Percentiles rank a stretch among this genome's conserved stretches.
These are phyloP conservation scores for Oceanites oceanicus DNA, from an alignment of 2,113 vertebrate species.

Conservation along the genomic window DNA sequence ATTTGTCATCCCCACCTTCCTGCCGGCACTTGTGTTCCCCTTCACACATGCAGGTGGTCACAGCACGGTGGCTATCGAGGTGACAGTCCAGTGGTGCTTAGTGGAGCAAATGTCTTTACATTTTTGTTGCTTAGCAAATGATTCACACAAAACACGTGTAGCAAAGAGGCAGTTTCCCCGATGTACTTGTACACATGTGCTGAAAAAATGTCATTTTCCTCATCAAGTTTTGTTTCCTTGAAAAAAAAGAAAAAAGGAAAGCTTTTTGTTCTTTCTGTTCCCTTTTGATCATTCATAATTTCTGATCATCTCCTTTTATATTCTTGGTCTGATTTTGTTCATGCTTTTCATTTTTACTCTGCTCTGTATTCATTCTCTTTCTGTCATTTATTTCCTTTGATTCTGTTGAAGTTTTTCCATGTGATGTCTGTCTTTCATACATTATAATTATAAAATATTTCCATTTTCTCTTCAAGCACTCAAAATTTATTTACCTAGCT, in stretches of 20 bases:
- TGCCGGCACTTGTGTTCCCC: neutral
- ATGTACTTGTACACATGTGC: rapidly evolving
- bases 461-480: neutral
- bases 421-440: neutral
- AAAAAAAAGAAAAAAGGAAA: neutral
- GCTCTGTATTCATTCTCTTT: neutral
- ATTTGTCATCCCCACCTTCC: neutral
- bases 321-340: conserved; percentile 9
- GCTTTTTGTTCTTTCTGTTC: neutral
- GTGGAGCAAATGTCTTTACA: neutral
- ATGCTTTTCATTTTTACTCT: neutral
- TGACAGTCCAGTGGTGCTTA: neutral
- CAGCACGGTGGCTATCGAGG: rapidly evolving
- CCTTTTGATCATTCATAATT: conserved; percentile 1
- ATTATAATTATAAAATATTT: neutral
- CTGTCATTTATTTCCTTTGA: conserved; percentile 8
- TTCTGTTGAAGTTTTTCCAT: neutral
- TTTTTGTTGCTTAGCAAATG: neutral
- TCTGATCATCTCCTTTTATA: conserved; percentile 28
- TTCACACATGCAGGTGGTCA: rapidly evolving
- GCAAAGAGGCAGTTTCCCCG: neutral
- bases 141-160: neutral
- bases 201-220: neutral
- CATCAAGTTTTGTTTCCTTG: neutral
- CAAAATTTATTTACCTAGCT: conserved; percentile 8